Conservation (phyloP, 2,888 invertebrate species). For the Lepidocyrtinus sp. region DNA sequence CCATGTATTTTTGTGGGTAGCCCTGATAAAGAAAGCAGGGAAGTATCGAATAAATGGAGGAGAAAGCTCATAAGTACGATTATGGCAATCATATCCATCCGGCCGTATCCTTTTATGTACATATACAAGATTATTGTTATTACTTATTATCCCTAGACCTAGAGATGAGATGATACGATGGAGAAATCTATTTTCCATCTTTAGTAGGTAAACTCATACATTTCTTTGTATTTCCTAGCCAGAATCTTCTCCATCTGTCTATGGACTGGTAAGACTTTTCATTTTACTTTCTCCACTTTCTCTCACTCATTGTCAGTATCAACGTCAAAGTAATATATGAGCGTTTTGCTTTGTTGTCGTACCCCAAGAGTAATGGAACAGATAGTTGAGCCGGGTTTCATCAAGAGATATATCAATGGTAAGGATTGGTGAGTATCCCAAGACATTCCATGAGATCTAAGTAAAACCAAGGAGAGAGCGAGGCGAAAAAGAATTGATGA, state of each 20-base stretch:
- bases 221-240: background rate
- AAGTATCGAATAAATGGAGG: conserved; percentile 5
- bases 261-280: background rate
- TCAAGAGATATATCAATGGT: conserved; percentile 5
- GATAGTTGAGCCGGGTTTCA: background rate
- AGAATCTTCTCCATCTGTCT: conserved; percentile 6
- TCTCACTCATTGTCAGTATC: conserved; percentile 13
- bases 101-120: background rate
- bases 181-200: conserved; percentile 17
- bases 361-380: background rate
- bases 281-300: conserved; percentile 1
- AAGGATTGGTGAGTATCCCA: background rate
- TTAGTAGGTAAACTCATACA: background rate
- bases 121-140: conserved; percentile 10
- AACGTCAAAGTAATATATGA: conserved; percentile 11
- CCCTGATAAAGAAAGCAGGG: background rate
- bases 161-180: background rate
- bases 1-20: conserved; percentile 9
- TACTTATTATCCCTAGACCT: background rate
- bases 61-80: conserved; percentile 9
- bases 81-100: conserved; percentile 6
- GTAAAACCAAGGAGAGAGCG: conserved; percentile 1
- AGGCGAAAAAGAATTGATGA: conserved; percentile 17
- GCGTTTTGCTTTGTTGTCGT: conserved; percentile 6
- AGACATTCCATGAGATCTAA: background rate